phyloP scores from a whole-genome alignment of 1,140 invertebrate species.

The Anastrepha obliqua region DNA sequence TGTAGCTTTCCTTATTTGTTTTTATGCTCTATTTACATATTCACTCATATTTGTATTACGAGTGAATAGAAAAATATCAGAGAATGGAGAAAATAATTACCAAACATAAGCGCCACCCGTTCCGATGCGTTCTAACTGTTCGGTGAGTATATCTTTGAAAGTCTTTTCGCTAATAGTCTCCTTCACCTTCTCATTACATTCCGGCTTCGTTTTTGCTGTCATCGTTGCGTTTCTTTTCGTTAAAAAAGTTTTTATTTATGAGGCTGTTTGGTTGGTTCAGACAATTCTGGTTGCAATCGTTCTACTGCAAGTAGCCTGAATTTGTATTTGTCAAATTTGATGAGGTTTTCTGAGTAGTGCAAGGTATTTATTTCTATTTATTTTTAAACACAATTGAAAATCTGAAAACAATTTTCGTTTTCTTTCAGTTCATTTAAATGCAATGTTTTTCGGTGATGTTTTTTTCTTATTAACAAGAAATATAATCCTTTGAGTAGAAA shows the following conservation, averaged over 20 bases:
- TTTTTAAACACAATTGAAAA: no score
- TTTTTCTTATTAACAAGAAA: neutral
- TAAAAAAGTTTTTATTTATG: neutral
- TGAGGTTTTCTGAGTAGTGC: no score
- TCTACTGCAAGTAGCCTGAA: no score
- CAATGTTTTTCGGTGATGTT: neutral
- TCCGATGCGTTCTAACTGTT: conserved; percentile 69
- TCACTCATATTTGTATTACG: no score
- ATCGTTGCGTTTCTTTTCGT: conserved; percentile 59
- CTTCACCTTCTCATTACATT: conserved; percentile 62
- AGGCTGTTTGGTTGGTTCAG: neutral
- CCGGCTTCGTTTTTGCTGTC: conserved; percentile 57
- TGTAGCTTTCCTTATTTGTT: no score
- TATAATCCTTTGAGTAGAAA: neutral
- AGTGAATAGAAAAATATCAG: no score
- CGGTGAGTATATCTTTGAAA: conserved; percentile 70
- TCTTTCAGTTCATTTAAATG: neutral
- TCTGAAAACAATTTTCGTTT: no score
- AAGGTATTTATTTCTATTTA: no score
- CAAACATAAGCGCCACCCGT: conserved; percentile 70
- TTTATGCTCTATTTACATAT: no score
- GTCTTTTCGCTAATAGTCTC: conserved; percentile 68
- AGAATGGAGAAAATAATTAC: conserved; percentile 60
- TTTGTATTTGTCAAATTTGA: no score
- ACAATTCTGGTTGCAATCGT: no score